Conservation (phyloP, 1,140 invertebrate species). For the Bombus confusus region DNA sequence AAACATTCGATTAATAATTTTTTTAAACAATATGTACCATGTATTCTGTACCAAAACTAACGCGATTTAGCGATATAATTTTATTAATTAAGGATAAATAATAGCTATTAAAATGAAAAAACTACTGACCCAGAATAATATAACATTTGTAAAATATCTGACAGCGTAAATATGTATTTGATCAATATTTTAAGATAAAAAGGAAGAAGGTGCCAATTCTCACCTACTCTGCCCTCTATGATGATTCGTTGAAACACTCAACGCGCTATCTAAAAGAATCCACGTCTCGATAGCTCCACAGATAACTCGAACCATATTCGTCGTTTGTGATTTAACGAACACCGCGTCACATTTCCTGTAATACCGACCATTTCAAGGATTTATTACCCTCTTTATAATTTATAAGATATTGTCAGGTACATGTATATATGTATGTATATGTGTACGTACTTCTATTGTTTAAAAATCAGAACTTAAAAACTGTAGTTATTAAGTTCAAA, state of each 20-base stretch:
- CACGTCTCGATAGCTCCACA: too few species aligned
- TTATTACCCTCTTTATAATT: too few species aligned
- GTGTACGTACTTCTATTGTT: too few species aligned
- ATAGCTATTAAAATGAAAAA: neutral
- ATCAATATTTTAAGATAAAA: neutral
- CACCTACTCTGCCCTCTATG: neutral
- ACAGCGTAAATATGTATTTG: neutral
- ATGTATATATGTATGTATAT: too few species aligned
- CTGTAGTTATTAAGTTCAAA: too few species aligned
- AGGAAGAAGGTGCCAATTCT: neutral
- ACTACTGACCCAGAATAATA: neutral
- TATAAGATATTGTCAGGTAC: too few species aligned
- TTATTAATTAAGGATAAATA: neutral
- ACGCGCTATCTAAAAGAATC: too few species aligned
- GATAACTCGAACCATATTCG: too few species aligned
- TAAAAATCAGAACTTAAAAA: too few species aligned
- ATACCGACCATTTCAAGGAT: too few species aligned
- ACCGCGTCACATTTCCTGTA: too few species aligned
- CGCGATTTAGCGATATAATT: neutral
- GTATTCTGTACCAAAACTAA: neutral
- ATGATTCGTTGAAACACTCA: neutral
- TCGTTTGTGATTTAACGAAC: too few species aligned
- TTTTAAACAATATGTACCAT: neutral
- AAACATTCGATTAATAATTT: neutral
- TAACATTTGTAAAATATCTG: neutral